Evolutionary conservation across 2,888 invertebrate species (phyloP).

Genomic region (Pinctada fucata): DNA sequence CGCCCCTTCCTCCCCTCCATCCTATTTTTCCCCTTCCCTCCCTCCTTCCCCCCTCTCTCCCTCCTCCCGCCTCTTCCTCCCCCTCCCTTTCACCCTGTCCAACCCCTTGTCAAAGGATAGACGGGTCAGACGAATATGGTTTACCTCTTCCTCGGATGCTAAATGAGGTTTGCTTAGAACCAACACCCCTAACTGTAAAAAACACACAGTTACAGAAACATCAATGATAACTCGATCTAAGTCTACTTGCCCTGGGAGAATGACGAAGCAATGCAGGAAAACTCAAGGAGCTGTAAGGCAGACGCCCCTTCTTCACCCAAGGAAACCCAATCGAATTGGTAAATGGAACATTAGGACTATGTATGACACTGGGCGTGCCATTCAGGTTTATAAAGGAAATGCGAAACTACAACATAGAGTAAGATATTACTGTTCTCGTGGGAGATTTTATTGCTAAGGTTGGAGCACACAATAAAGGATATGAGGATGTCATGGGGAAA

Average conservation of each 20-base stretch:
- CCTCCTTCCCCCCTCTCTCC: too few relatives aligned
- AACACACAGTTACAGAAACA: conserved; percentile 13
- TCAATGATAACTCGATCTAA: conserved; percentile 10
- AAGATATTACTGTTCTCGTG: not conserved
- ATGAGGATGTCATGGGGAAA: conserved; percentile 11
- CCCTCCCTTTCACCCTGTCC: too few relatives aligned
- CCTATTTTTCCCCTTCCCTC: too few relatives aligned
- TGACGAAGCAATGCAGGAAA: conserved; percentile 13
- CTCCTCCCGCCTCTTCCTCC: too few relatives aligned
- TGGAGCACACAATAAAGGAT: conserved; percentile 6
- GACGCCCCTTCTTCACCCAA: conserved; percentile 9
- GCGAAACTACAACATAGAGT: not conserved
- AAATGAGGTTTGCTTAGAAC: not conserved
- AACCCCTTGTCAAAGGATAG: too few relatives aligned
- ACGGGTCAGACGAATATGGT: too few relatives aligned
- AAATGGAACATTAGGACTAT: conserved; percentile 12
- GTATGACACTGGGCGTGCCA: too few relatives aligned
- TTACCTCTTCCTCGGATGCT: not conserved
- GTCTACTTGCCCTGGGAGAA: not conserved
- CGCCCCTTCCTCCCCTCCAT: too few relatives aligned
- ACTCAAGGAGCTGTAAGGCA: conserved; percentile 9
- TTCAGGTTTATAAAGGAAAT: too few relatives aligned
- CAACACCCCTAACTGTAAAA: conserved; percentile 10
- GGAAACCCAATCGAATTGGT: not conserved
- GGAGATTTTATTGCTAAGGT: conserved; percentile 25